phyloP scores from a whole-genome alignment of 2,888 invertebrate genomes.

The Mimachlamys varia region DNA sequence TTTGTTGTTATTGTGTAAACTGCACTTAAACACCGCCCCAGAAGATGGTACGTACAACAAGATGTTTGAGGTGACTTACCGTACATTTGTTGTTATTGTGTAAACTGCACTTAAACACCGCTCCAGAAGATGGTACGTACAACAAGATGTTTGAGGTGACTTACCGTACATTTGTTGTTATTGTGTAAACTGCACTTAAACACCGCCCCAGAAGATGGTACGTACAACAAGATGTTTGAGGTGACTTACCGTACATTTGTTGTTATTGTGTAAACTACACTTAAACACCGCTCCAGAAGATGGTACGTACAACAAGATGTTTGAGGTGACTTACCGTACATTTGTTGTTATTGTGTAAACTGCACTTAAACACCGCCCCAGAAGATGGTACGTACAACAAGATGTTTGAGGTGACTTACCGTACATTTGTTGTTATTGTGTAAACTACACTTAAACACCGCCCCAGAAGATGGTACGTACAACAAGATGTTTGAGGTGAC shows the following conservation, averaged over 20 bases:
- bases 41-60: constrained; percentile 75
- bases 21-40: constrained; percentile 45
- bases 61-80: neutral
- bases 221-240: constrained; percentile 65
- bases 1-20: constrained; percentile 1
- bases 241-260: neutral
- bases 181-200: constrained; percentile 21
- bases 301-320: constrained; percentile 73
- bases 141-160: constrained; percentile 57
- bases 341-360: constrained; percentile 1
- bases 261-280: constrained; percentile 13
- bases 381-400: constrained; percentile 75
- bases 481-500: constrained; percentile 57
- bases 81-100: neutral
- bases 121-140: constrained; percentile 70
- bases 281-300: constrained; percentile 58
- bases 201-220: constrained; percentile 66
- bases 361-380: constrained; percentile 45
- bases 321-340: neutral
- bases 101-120: neutral
- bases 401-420: neutral
- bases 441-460: neutral
- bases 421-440: neutral
- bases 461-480: constrained; percentile 70
- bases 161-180: neutral